phyloP scores from a whole-genome alignment of 1,140 invertebrate genomes.

The Linepithema humile region DNA sequence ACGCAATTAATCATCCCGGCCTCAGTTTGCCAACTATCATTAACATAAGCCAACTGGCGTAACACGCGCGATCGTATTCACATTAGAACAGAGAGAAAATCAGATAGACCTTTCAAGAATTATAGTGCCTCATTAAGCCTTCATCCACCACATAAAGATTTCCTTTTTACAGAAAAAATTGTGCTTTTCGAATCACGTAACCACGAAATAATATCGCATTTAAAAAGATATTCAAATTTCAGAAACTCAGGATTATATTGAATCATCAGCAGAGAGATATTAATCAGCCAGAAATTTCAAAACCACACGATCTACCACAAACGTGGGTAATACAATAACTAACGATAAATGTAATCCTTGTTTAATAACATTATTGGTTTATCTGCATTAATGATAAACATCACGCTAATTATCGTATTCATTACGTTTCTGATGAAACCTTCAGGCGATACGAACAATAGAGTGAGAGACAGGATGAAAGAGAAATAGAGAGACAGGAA shows the following conservation, averaged over 20 bases:
- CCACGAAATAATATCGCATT: background rate
- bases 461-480: background rate
- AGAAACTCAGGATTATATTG: background rate
- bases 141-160: background rate
- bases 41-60: conserved; percentile 47
- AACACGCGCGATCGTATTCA: conserved; percentile 14
- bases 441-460: background rate
- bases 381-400: conserved; percentile 18
- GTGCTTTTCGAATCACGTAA: background rate
- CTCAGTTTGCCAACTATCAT: conserved; percentile 52
- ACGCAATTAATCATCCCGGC: conserved; percentile 45
- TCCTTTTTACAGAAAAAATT: background rate
- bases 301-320: background rate
- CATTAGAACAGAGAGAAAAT: conserved; percentile 22
- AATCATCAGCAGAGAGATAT: background rate
- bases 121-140: background rate
- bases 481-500: background rate
- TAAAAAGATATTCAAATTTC: background rate
- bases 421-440: conserved; percentile 10
- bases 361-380: conserved; percentile 31
- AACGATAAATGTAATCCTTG: background rate
- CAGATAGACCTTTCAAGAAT: background rate
- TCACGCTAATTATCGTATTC: conserved; percentile 27
- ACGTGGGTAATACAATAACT: conserved; percentile 1
- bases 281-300: background rate